Conservation (phyloP, 2,888 invertebrate species). For the Drosophila eohydei region DNA sequence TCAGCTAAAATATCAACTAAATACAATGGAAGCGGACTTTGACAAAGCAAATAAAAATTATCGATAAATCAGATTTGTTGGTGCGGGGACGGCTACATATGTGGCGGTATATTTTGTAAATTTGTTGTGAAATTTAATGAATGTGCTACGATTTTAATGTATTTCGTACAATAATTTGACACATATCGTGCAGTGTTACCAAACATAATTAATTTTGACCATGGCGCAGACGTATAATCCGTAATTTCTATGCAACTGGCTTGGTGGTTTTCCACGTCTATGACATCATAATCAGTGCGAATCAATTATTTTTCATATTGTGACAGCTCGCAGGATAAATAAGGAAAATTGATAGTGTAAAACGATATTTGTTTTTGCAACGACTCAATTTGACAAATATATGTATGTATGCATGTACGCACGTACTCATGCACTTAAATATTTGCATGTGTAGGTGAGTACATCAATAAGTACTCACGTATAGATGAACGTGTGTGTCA, state of each 20-base stretch:
- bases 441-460: constrained; percentile 54
- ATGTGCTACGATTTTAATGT: constrained; percentile 39
- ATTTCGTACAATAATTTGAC: constrained; percentile 17
- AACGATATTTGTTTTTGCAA: constrained; percentile 17
- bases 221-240: constrained; percentile 15
- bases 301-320: constrained; percentile 45
- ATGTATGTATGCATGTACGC: constrained; percentile 16
- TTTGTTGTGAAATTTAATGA: constrained; percentile 60
- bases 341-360: constrained; percentile 16
- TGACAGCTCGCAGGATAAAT: constrained; percentile 43
- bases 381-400: constrained; percentile 25
- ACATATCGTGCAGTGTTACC: constrained; percentile 19
- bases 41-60: constrained; percentile 48
- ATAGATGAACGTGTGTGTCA: constrained; percentile 29
- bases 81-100: constrained; percentile 58
- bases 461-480: constrained; percentile 49
- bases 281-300: constrained; percentile 71
- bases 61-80: constrained; percentile 50
- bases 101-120: constrained; percentile 64
- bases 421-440: constrained; percentile 41
- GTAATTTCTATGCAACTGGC: constrained; percentile 39
- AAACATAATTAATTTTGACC: constrained; percentile 11
- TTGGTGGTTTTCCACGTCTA: constrained; percentile 59
- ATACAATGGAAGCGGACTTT: constrained; percentile 10
- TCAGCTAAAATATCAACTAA: background rate